A percentile compares a stretch with the other conserved stretches of the same genome.
Conservation (phyloP, 2,797 vertebrate genomes). For the Cygnus olor region DNA sequence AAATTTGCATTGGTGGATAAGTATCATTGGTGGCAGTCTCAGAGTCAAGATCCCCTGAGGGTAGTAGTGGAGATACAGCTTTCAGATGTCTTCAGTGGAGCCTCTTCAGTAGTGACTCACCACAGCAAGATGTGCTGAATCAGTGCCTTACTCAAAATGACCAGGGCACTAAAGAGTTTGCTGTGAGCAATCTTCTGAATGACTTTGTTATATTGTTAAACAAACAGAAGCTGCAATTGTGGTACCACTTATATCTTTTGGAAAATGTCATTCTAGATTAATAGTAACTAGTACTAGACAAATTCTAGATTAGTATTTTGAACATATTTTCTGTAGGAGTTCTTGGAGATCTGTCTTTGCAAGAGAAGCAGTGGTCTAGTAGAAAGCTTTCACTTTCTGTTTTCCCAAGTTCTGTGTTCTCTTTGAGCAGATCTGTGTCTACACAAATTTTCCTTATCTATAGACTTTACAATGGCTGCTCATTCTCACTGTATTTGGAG, state of each 20-base stretch:
- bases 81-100: constrained; percentile 29
- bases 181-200: not conserved
- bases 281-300: not conserved
- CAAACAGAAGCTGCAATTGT: not conserved
- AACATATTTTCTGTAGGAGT: not conserved
- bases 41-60: constrained; percentile 36
- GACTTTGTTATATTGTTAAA: not conserved
- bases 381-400: constrained; percentile 4
- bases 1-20: constrained; percentile 11
- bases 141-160: not conserved
- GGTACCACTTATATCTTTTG: not conserved
- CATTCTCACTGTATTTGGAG: not conserved
- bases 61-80: constrained; percentile 6
- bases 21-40: constrained; percentile 18
- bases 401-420: not conserved
- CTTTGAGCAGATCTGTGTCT: not conserved
- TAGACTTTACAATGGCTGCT: not conserved
- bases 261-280: not conserved
- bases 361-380: not conserved
- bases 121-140: constrained; percentile 3
- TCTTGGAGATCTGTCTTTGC: not conserved
- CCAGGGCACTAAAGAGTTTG: not conserved
- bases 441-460: not conserved
- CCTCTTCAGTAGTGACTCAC: constrained; percentile 38
- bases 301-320: not conserved